Evolutionary conservation across 1,140 invertebrate species (phyloP), one percentile per base, ranked within the genome.

Genomic region (Drosophila grimshawi): DNA sequence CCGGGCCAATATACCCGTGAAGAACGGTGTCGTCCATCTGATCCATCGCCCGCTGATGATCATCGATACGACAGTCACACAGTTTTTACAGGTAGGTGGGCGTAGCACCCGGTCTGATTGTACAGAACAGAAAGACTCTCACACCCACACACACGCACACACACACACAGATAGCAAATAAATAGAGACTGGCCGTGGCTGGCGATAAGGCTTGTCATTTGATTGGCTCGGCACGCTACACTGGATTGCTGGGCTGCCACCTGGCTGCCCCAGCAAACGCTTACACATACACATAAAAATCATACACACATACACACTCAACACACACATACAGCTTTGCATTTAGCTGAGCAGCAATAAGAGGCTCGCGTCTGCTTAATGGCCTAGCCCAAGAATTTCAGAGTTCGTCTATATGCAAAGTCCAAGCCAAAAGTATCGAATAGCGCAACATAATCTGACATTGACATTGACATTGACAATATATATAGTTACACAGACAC

Each of bases 21-120:
- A 95, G 83, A 98, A 98, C 89, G 97, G 98, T 6, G 97, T 98
- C 0, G 95, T 98, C 2, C 98, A 98, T 93, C 94, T 98, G 30
- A 98, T 98, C 80, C 96, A 97, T 69, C 95, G 96, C 69, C 97
- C 97, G 0, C 93, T 98, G 1, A 97, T 98, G 96, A 95, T 98
- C 41, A 96, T 98, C 33, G 97, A 98, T 81, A 96, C 95, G 7
- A 96, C 95, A 3, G 95, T 98, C 46, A 95, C 95, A 69, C 95
- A 98, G 82, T 97, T 98, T 81, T 92, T 98, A 39, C 95, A 97
- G 96, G 97, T 98, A 94, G 69, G 78, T 80, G 43, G 43, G 71
- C 69, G 64, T 63, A 43, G 35, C 46, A 67, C 52, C 55, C 49
- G 52, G 3, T 46, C 37, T 10, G 6, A 41, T 19, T 43, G 35